A percentile compares a stretch with the other conserved stretches of the same genome.
Evolutionary conservation across 92 coral and sea anemone species (phyloP).

Genomic region (Heteractis magnifica): DNA sequence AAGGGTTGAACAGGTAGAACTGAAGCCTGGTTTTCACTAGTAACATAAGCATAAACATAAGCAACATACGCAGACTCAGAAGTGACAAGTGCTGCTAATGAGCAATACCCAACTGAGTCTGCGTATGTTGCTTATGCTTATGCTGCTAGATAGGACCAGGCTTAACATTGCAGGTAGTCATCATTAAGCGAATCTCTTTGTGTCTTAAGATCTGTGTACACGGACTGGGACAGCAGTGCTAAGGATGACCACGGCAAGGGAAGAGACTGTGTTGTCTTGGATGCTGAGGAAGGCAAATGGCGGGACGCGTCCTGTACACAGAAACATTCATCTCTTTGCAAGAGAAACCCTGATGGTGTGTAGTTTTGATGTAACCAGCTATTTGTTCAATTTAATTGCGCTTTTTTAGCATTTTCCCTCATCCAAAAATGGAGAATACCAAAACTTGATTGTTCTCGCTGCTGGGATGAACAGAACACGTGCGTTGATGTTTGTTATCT

Average conservation of each 20-base stretch:
- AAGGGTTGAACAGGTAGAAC: no score
- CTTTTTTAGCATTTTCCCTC: no score
- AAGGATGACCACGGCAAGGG: slow-evolving; percentile 76
- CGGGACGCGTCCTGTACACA: slow-evolving; percentile 85
- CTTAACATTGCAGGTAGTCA: background rate
- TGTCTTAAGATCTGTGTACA: slow-evolving; percentile 65
- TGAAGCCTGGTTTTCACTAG: no score
- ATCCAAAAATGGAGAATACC: no score
- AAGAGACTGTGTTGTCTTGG: slow-evolving; percentile 89
- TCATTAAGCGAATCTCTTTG: background rate
- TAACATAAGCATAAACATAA: no score
- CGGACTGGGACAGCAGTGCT: slow-evolving; percentile 97
- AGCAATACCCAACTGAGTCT: no score
- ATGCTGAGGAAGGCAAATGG: slow-evolving; percentile 96
- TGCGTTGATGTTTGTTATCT: no score
- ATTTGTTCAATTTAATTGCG: background rate
- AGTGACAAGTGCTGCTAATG: no score
- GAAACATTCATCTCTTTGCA: slow-evolving; percentile 85
- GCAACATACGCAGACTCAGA: no score
- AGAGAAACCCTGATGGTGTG: slow-evolving; percentile 80
- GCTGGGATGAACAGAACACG: no score
- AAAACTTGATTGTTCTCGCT: no score
- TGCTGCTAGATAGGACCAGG: background rate
- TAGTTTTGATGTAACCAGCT: background rate
- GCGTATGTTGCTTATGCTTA: no score